Conservation (phyloP, 1,140 invertebrate species). For the Cataglyphis hispanica region DNA sequence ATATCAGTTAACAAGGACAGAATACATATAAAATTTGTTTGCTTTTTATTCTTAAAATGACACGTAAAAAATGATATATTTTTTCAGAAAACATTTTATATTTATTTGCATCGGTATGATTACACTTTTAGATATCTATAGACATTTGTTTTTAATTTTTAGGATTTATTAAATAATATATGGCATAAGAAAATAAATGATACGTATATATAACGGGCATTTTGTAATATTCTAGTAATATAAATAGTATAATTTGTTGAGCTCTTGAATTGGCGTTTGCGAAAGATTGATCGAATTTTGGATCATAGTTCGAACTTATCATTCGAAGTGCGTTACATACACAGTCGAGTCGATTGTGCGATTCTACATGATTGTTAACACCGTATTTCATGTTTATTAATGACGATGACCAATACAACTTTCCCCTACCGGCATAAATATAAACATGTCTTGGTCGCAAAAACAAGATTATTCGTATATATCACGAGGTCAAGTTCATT, state of each 20-base stretch:
- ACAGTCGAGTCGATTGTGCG: background rate
- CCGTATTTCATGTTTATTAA: constrained; percentile 70
- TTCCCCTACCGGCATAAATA: constrained; percentile 29
- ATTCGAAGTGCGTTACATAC: background rate
- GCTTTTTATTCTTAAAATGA: too few species aligned
- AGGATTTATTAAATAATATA: too few species aligned
- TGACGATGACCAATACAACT: constrained; percentile 39
- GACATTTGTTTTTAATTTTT: too few species aligned
- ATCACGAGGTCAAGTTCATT: constrained; percentile 77
- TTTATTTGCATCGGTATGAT: too few species aligned
- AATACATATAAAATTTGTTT: too few species aligned
- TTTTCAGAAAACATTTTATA: too few species aligned
- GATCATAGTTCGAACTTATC: background rate
- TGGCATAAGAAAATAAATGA: too few species aligned
- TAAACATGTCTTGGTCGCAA: constrained; percentile 48
- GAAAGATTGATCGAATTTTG: constrained; percentile 16
- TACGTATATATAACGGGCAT: too few species aligned
- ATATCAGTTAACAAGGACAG: too few species aligned
- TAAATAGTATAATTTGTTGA: background rate
- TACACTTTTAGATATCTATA: too few species aligned
- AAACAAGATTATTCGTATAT: constrained; percentile 41
- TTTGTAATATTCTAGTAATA: background rate
- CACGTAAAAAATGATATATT: too few species aligned
- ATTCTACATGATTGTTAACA: constrained; percentile 32
- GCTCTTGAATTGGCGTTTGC: background rate